A percentile compares a stretch with the other conserved stretches of the same genome.
These are phyloP conservation scores for Phaenicophaeus curvirostris DNA, from an alignment of 2,797 vertebrate species.

Conservation along the genomic window DNA sequence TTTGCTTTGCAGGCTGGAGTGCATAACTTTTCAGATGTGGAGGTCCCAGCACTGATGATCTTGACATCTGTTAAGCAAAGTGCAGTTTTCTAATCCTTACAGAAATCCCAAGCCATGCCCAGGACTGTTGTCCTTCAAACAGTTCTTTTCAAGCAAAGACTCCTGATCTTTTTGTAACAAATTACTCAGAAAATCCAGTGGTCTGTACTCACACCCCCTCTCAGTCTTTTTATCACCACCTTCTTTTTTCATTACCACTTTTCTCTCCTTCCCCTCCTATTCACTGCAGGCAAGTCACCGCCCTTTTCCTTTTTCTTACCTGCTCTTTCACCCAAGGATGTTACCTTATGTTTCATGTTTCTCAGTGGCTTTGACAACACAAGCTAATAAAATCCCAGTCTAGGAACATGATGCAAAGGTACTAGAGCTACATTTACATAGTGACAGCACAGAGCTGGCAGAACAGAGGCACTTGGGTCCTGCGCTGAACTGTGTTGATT, in stretches of 20 bases:
- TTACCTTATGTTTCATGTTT: neutral
- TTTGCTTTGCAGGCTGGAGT: constrained; percentile 18
- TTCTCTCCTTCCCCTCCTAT: neutral
- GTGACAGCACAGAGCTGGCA: neutral
- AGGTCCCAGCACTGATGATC: constrained; percentile 27
- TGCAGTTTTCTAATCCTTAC: neutral
- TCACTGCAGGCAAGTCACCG: neutral
- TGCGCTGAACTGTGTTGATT: rapidly evolving
- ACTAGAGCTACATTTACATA: neutral
- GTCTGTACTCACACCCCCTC: neutral
- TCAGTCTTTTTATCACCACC: neutral
- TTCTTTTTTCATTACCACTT: neutral
- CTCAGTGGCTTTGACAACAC: neutral
- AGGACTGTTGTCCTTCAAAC: neutral
- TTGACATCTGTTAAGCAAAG: constrained; percentile 20
- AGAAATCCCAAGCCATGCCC: neutral
- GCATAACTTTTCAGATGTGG: neutral
- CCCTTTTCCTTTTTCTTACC: neutral
- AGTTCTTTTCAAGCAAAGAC: neutral
- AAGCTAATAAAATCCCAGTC: neutral
- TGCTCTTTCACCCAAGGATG: neutral
- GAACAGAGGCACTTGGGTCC: neutral
- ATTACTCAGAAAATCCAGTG: neutral
- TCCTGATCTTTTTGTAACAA: neutral
- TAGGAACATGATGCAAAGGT: neutral